Percentiles rank a stretch among this genome's conserved stretches.
Conservation (phyloP, 1,140 invertebrate genomes). For the Drosophila bocqueti region DNA sequence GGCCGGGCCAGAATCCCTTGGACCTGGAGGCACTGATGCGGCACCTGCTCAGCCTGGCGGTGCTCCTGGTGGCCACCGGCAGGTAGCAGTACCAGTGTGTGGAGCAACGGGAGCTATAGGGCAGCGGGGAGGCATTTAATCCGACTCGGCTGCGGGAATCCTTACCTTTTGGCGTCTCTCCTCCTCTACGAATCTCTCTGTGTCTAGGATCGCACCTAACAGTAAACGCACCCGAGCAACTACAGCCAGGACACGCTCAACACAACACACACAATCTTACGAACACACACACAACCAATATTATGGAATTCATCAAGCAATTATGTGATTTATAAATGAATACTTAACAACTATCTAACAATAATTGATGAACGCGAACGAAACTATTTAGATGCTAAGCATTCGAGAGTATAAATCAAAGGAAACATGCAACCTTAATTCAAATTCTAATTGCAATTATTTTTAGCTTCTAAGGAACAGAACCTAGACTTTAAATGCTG, state of each 20-base stretch:
- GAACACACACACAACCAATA: conserved; percentile 14
- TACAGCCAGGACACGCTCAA: conserved; percentile 34
- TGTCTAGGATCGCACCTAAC: conserved; percentile 69
- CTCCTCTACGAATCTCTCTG: conserved; percentile 44
- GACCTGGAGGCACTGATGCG: conserved; percentile 46
- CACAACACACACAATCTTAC: not conserved
- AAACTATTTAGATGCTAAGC: conserved; percentile 58
- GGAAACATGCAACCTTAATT: conserved; percentile 56
- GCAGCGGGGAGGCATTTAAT: conserved; percentile 64
- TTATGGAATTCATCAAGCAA: conserved; percentile 84
- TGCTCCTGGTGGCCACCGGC: conserved; percentile 45
- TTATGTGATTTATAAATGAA: conserved; percentile 82
- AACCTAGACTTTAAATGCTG: conserved; percentile 42
- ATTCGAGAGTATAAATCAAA: conserved; percentile 71
- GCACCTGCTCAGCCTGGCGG: conserved; percentile 53
- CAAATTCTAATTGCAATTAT: conserved; percentile 79
- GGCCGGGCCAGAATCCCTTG: conserved; percentile 34
- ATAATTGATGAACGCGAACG: conserved; percentile 68
- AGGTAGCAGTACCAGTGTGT: conserved; percentile 65
- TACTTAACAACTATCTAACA: conserved; percentile 80
- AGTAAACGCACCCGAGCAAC: conserved; percentile 55
- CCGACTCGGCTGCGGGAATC: conserved; percentile 61
- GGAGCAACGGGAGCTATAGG: conserved; percentile 26
- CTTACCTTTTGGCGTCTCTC: conserved; percentile 30
- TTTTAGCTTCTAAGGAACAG: conserved; percentile 61